Evolutionary conservation across 2,797 vertebrate species (phyloP).

Genomic region (Epinephelus malabaricus): DNA sequence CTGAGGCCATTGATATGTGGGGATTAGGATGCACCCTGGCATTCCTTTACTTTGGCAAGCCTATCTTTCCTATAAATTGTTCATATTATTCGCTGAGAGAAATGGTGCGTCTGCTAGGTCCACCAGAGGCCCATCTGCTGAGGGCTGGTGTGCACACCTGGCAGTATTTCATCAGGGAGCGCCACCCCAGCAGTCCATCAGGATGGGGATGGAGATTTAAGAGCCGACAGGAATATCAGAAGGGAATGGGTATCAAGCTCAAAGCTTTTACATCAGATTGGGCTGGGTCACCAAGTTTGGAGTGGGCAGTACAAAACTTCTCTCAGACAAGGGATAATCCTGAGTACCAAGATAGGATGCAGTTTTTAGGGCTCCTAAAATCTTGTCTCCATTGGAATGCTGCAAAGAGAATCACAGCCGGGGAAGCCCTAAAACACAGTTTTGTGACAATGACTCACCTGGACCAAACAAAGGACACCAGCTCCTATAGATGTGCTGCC

Average conservation of each 20-base stretch:
- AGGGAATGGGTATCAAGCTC: not conserved
- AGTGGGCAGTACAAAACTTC: too few relatives aligned
- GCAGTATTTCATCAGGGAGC: not conserved
- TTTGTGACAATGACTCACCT: constrained; percentile 24
- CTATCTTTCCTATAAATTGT: not conserved
- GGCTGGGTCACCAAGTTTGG: too few relatives aligned
- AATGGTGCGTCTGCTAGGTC: not conserved
- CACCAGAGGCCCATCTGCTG: constrained; percentile 2
- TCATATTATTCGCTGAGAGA: constrained; percentile 1
- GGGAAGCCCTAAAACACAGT: constrained; percentile 5
- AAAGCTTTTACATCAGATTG: too few relatives aligned
- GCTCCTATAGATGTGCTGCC: not conserved
- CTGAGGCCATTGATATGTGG: constrained; percentile 39
- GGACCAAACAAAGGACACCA: not conserved
- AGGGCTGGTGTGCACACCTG: not conserved
- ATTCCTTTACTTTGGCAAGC: not conserved
- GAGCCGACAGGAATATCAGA: not conserved
- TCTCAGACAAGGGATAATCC: too few relatives aligned
- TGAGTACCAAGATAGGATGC: constrained; percentile 3
- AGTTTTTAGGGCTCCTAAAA: constrained; percentile 29
- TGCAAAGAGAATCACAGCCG: constrained; percentile 4
- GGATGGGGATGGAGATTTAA: not conserved
- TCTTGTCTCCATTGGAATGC: constrained; percentile 1
- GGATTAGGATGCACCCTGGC: constrained; percentile 18
- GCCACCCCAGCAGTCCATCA: not conserved